A percentile compares a stretch with the other conserved stretches of the same genome.
Conservation (phyloP, 2,797 vertebrate species). For the Gymnocypris eckloni region DNA sequence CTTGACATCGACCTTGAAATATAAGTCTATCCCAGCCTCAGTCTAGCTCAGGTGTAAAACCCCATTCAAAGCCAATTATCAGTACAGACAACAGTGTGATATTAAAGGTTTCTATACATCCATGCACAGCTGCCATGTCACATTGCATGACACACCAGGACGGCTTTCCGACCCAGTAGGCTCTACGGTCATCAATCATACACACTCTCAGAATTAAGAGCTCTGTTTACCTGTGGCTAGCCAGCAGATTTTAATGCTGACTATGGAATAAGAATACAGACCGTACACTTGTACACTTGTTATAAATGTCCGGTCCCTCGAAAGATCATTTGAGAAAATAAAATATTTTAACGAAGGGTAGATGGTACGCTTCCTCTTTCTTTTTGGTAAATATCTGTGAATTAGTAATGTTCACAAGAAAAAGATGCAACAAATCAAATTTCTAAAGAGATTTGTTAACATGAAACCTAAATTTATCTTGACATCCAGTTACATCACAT, state of each 20-base stretch:
- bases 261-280: conserved; percentile 40
- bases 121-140: conserved; percentile 30
- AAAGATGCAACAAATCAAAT: conserved; percentile 18
- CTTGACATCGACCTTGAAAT: neutral
- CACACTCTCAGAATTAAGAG: conserved; percentile 40
- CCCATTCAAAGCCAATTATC: neutral
- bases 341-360: conserved; percentile 15
- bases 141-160: conserved; percentile 47
- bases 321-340: conserved; percentile 17
- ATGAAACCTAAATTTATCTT: neutral
- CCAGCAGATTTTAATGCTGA: conserved; percentile 56
- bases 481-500: conserved; percentile 8
- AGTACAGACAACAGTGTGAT: too few species aligned
- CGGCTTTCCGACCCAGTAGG: conserved; percentile 39
- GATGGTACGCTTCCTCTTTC: neutral
- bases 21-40: neutral
- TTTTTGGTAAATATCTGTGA: neutral
- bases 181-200: conserved; percentile 55
- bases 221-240: conserved; percentile 56
- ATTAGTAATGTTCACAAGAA: neutral
- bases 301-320: conserved; percentile 14
- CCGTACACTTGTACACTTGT: neutral
- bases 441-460: neutral
- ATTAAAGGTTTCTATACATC: conserved; percentile 25
- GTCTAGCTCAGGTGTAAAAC: neutral